phyloP scores from a whole-genome alignment of 2,113 vertebrate genomes.

The Scomber scombrus region DNA sequence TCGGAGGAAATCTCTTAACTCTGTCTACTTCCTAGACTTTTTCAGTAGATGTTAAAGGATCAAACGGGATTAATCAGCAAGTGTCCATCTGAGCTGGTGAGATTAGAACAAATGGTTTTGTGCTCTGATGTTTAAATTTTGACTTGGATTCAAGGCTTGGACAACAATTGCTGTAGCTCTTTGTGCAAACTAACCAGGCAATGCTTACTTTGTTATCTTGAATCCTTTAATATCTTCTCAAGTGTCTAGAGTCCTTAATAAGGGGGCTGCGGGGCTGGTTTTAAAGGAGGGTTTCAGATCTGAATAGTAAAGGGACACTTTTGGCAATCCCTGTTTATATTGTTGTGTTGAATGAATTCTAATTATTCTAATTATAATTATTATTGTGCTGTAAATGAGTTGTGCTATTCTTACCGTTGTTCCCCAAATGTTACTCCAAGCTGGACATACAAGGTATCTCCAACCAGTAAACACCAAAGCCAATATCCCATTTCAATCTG shows the following conservation, averaged over 20 bases:
- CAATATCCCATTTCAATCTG: slow-evolving; percentile 3
- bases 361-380: slow-evolving; percentile 25
- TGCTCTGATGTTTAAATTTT: slow-evolving; percentile 34
- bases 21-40: slow-evolving; percentile 30
- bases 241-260: slow-evolving; percentile 34
- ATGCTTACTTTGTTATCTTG: slow-evolving; percentile 5
- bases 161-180: not conserved
- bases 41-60: slow-evolving; percentile 45
- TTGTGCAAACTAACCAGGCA: not conserved
- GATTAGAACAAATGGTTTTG: slow-evolving; percentile 15
- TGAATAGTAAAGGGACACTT: slow-evolving; percentile 15
- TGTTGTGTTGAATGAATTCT: slow-evolving; percentile 41
- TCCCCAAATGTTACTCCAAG: slow-evolving; percentile 1
- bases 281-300: slow-evolving; percentile 21
- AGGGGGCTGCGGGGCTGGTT: slow-evolving; percentile 50
- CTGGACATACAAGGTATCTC: slow-evolving; percentile 11
- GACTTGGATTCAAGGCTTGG: not conserved
- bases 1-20: slow-evolving; percentile 22
- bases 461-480: slow-evolving; percentile 11
- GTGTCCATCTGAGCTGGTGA: slow-evolving; percentile 9
- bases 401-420: slow-evolving; percentile 35
- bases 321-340: slow-evolving; percentile 27
- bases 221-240: slow-evolving; percentile 30
- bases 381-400: slow-evolving; percentile 51
- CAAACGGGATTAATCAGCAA: slow-evolving; percentile 15